Base-by-base conservation (phyloP, 2,113 vertebrate genomes). In the Lampris megalopsis region DNA sequence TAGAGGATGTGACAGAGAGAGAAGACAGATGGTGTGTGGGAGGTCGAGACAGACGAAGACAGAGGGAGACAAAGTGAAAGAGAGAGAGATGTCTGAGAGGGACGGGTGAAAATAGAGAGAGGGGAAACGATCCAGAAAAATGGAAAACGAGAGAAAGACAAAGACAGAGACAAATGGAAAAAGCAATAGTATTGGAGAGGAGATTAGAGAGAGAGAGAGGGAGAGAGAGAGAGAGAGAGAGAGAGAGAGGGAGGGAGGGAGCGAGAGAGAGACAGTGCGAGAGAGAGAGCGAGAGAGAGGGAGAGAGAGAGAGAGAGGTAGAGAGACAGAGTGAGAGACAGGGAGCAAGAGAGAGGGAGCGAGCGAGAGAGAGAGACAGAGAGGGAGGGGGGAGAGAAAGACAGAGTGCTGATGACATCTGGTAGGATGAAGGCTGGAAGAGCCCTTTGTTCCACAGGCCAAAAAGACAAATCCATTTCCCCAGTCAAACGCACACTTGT, bases 41-140 rank as follows among this genome's bases (percentile, higher is more conserved):
- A 5, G 10, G 9, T 5, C 1, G 40, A 40, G 10, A n/a, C 4
- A 7, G 37, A n/a, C 38, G 37, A 40, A 41, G 8, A 61, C 4
- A 35, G 56, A 75, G 63, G 71, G 66, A 56, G 13, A 45, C 37
- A 65, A 57, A 66, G 71, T 68, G 45, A 6, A 8, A 36, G 43
- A 62, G 6, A 35, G 57, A 52, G 57, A 76, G 58, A 24, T 24
- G 24, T 24, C 24, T 24, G 24, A 24, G 24, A 24, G 24, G 24
- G 24, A 24, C 24, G 24, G 24, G 0, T 24, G 24, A 24, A 24
- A 24, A 24, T 24, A 61, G 41, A 50, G 43, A 53, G 57, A 4
- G 78, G 53, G 37, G 49, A 53, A 49, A 64, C 37, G 58, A 13
- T 67, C 63, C 35, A 7, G 43, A 7, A 48, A 43, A 43, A 58